Percentiles rank a stretch among this genome's conserved stretches.
Evolutionary conservation across 2,888 invertebrate genomes (phyloP).

Genomic region (Sarcophaga variegata): DNA sequence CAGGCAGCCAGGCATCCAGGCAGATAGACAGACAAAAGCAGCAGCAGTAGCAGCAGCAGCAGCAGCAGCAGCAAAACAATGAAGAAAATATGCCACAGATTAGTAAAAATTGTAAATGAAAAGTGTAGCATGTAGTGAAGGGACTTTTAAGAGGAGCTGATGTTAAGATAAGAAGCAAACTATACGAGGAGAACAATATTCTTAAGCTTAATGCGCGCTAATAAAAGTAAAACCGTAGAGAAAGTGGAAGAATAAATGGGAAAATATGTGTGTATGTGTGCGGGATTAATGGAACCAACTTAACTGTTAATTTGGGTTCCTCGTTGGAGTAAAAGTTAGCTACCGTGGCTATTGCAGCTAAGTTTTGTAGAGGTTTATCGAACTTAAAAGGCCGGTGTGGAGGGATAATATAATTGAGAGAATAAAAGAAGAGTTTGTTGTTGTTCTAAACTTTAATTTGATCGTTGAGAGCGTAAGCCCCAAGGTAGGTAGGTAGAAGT

Average conservation of each 20-base stretch:
- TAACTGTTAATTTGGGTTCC: not conserved
- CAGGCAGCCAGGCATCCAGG: not conserved
- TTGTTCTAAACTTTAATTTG: too few relatives aligned
- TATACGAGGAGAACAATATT: constrained; percentile 1
- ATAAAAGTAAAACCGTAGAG: not conserved
- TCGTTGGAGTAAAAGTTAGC: too few relatives aligned
- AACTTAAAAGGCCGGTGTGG: too few relatives aligned
- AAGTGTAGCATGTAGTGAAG: constrained; percentile 1
- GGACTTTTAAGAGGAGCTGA: not conserved
- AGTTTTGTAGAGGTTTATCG: too few relatives aligned
- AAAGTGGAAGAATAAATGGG: not conserved
- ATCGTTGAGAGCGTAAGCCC: too few relatives aligned
- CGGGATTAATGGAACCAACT: not conserved
- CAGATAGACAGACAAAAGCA: too few relatives aligned
- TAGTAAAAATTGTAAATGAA: constrained; percentile 43
- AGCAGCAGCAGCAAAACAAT: not conserved
- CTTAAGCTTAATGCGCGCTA: not conserved
- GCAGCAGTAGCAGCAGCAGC: too few relatives aligned
- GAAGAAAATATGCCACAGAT: constrained; percentile 39
- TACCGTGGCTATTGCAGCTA: too few relatives aligned
- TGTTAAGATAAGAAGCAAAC: constrained; percentile 9
- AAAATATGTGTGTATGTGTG: too few relatives aligned
- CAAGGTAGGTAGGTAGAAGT: too few relatives aligned
- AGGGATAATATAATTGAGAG: too few relatives aligned
- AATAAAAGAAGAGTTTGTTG: too few relatives aligned